Conservation (phyloP, 2,113 vertebrate genomes). For the Polypterus bichir region DNA sequence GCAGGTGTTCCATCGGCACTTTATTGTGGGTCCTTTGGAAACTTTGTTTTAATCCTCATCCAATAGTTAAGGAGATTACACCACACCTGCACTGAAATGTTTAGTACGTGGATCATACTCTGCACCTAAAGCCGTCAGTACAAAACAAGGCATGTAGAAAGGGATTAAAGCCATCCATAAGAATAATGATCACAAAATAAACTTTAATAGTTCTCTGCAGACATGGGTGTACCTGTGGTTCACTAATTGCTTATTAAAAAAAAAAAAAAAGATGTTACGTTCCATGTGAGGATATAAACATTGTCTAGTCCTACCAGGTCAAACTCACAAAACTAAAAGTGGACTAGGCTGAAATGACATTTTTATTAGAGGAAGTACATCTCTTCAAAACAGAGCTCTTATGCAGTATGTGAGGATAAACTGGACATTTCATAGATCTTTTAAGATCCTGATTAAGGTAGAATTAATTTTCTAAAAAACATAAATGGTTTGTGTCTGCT, state of each 20-base stretch:
- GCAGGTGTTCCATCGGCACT: conserved; percentile 45
- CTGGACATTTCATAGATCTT: too few species aligned
- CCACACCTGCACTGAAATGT: conserved; percentile 44
- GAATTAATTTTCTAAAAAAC: too few species aligned
- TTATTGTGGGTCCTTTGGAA: conserved; percentile 35
- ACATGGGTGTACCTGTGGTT: not conserved
- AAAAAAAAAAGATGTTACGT: too few species aligned
- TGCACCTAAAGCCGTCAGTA: conserved; percentile 27
- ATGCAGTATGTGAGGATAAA: too few species aligned
- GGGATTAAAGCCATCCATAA: conserved; percentile 1
- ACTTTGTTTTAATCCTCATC: conserved; percentile 35
- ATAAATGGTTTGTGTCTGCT: too few species aligned
- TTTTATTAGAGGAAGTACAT: too few species aligned
- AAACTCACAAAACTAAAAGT: too few species aligned
- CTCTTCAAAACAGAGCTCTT: too few species aligned
- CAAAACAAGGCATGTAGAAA: conserved; percentile 6
- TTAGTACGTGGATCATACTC: conserved; percentile 36
- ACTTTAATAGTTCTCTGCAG: not conserved
- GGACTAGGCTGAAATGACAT: too few species aligned
- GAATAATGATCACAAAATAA: conserved; percentile 1
- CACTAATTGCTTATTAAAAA: not conserved
- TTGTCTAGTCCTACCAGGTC: too few species aligned
- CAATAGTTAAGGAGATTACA: conserved; percentile 43
- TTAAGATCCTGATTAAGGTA: too few species aligned
- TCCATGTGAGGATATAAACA: too few species aligned